Evolutionary conservation across 2,113 vertebrate species (phyloP).

Genomic region (Misgurnus anguillicaudatus): DNA sequence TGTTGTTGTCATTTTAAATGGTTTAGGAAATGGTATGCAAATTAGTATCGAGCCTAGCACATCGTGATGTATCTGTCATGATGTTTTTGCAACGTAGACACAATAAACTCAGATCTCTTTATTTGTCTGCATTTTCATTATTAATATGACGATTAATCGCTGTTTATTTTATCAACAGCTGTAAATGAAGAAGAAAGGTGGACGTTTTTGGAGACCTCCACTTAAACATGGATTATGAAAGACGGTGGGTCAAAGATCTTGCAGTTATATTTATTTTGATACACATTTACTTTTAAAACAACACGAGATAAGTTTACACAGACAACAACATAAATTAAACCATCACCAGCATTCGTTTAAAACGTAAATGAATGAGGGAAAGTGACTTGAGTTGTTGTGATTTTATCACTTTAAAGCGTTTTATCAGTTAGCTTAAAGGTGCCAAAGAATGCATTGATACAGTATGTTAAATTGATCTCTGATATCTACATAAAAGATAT

Average conservation of each 20-base stretch:
- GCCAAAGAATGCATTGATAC: too few relatives aligned
- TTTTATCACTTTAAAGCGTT: constrained; percentile 8
- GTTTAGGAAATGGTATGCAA: neutral
- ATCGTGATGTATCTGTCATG: too few relatives aligned
- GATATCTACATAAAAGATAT: too few relatives aligned
- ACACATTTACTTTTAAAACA: too few relatives aligned
- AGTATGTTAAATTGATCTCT: too few relatives aligned
- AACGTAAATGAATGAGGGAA: neutral
- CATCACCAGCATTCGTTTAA: too few relatives aligned
- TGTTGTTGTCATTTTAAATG: neutral
- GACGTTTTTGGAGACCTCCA: neutral
- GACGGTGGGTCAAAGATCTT: constrained; percentile 65
- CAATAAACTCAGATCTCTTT: neutral
- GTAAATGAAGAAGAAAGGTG: constrained; percentile 8
- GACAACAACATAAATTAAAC: too few relatives aligned
- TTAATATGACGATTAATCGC: neutral
- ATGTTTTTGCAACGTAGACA: neutral
- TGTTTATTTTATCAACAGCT: neutral
- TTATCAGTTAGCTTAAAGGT: too few relatives aligned
- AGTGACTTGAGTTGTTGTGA: neutral
- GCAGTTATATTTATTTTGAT: neutral
- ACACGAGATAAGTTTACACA: too few relatives aligned
- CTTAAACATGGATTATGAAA: constrained; percentile 65
- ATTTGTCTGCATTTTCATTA: neutral
- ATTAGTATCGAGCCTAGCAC: neutral